phyloP scores from a whole-genome alignment of 2,797 vertebrate species.

The Cyprinodon diabolis region DNA sequence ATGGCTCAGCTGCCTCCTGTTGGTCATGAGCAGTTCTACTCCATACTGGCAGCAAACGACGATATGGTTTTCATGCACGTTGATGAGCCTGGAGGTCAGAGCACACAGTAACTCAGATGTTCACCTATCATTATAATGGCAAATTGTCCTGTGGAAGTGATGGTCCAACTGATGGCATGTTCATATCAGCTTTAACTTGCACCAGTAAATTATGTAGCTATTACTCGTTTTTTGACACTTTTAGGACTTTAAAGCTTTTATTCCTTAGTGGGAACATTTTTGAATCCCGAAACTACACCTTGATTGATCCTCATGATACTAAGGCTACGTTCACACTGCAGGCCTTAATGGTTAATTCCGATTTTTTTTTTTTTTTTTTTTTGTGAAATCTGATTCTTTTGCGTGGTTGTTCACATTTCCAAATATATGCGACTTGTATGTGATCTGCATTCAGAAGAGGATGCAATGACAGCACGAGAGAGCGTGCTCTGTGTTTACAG shows the following conservation, averaged over 20 bases:
- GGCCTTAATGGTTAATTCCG: too few relatives aligned
- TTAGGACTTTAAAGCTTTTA: neutral
- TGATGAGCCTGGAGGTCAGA: conserved; percentile 91
- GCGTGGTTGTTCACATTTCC: too few relatives aligned
- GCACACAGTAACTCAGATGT: neutral
- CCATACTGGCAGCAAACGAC: conserved; percentile 90
- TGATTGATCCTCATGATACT: neutral
- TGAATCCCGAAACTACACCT: neutral
- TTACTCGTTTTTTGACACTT: neutral
- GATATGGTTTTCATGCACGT: conserved; percentile 98
- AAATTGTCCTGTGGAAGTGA: neutral
- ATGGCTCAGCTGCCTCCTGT: conserved; percentile 95
- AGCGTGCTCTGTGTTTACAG: too few relatives aligned
- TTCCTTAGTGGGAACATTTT: too few relatives aligned
- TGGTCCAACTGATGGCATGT: neutral
- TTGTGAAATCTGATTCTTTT: too few relatives aligned
- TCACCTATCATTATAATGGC: neutral
- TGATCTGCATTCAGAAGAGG: too few relatives aligned
- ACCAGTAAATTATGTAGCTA: neutral
- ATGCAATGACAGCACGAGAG: too few relatives aligned
- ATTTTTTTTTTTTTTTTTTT: too few relatives aligned
- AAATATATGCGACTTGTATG: neutral
- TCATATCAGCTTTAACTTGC: neutral
- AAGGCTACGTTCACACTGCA: too few relatives aligned
- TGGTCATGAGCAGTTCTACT: conserved; percentile 94